A percentile compares a stretch with the other conserved stretches of the same genome.
These are phyloP conservation scores for Hymenochirus boettgeri DNA, from an alignment of 2,113 vertebrate species.

Conservation along the genomic window DNA sequence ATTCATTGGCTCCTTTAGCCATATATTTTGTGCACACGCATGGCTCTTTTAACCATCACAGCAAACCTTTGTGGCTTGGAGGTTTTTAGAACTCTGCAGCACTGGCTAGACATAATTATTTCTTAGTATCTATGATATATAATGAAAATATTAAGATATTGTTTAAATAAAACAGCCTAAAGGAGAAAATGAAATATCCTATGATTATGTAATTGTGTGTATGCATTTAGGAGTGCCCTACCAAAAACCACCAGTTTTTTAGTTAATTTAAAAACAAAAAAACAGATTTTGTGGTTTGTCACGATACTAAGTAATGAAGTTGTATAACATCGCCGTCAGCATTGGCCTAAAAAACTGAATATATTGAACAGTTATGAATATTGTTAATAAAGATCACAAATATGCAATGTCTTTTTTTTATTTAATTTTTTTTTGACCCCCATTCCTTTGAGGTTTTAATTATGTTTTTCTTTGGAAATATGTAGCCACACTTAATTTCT, in stretches of 20 bases:
- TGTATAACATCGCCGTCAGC: conserved; percentile 38
- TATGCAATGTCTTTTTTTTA: no score
- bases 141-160: background rate
- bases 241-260: conserved; percentile 10
- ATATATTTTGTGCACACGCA: conserved; percentile 15
- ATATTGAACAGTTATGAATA: conserved; percentile 42
- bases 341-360: conserved; percentile 40
- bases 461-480: no score
- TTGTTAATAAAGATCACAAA: conserved; percentile 41
- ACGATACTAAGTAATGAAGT: conserved; percentile 30
- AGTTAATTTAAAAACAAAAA: no score
- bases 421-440: no score
- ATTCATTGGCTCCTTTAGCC: background rate
- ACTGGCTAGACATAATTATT: conserved; percentile 8
- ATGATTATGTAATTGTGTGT: background rate
- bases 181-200: conserved; percentile 6
- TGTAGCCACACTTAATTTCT: no score
- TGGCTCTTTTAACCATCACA: conserved; percentile 11
- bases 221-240: conserved; percentile 6
- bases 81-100: conserved; percentile 14
- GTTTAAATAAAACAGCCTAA: conserved; percentile 4
- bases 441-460: no score
- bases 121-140: background rate
- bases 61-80: conserved; percentile 17
- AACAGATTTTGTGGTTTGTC: conserved; percentile 19